A percentile compares a stretch with the other conserved stretches of the same genome.
These are phyloP conservation scores for Herminia tarsipennalis DNA, from an alignment of 2,888 invertebrate genomes.

Conservation along the genomic window DNA sequence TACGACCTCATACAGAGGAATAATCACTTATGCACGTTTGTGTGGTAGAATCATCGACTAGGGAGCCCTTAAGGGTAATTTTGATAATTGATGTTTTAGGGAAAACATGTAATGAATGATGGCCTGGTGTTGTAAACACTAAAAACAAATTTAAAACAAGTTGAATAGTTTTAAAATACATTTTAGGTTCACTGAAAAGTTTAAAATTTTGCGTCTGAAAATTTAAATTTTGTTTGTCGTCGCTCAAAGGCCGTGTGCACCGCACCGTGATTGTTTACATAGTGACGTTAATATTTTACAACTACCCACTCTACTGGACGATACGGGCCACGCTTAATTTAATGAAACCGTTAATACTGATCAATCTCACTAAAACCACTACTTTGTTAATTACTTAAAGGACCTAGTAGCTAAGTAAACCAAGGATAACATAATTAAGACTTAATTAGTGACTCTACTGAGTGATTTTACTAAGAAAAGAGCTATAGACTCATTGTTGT, in stretches of 20 bases:
- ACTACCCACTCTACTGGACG: slow-evolving; percentile 6
- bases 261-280: slow-evolving; percentile 29
- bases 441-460: no score
- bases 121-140: not conserved
- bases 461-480: no score
- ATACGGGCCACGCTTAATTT: slow-evolving; percentile 10
- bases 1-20: no score
- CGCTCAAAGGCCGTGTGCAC: slow-evolving; percentile 24
- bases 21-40: no score
- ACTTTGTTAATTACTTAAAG: not conserved
- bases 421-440: no score
- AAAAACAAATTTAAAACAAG: not conserved
- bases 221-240: slow-evolving; percentile 39
- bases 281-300: slow-evolving; percentile 31
- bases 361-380: not conserved
- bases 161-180: not conserved
- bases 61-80: no score
- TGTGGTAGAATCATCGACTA: no score
- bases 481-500: no score
- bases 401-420: not conserved
- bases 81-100: no score
- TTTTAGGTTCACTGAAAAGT: slow-evolving; percentile 3
- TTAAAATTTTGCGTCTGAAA: slow-evolving; percentile 18
- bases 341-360: not conserved
- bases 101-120: not conserved